These are phyloP conservation scores for Furcifer pardalis DNA, from an alignment of 2,797 vertebrate genomes.

Conservation along the genomic window DNA sequence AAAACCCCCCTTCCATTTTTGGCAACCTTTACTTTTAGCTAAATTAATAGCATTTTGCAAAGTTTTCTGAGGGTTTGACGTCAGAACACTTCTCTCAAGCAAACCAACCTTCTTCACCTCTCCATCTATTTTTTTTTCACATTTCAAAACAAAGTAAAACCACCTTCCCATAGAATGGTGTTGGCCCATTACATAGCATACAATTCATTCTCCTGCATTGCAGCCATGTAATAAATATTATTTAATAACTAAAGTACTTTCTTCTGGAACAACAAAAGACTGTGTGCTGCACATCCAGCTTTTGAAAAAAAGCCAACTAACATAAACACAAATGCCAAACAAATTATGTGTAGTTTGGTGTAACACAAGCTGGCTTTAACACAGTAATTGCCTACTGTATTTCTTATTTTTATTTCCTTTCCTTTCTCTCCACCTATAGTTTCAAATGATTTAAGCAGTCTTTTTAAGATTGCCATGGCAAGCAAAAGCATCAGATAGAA, in stretches of 20 bases:
- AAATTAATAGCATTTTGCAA: no score
- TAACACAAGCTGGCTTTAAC: not conserved
- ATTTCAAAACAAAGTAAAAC: not conserved
- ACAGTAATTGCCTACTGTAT: not conserved
- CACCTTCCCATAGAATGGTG: not conserved
- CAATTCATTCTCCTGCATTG: not conserved
- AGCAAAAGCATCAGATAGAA: conserved; percentile 40
- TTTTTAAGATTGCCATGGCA: conserved; percentile 43
- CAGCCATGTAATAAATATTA: not conserved
- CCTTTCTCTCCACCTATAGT: not conserved
- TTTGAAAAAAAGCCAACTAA: not conserved
- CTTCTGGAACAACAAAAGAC: not conserved
- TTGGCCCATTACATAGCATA: not conserved
- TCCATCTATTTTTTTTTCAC: not conserved
- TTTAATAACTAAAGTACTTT: not conserved
- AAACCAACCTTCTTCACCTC: not conserved
- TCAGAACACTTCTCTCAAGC: not conserved
- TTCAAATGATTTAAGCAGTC: conserved; percentile 37
- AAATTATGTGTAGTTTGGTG: not conserved
- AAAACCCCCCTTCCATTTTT: no score
- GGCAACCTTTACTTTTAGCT: no score
- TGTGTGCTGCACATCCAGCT: not conserved
- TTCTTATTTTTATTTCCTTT: not conserved
- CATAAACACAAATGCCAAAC: not conserved
- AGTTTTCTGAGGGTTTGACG: not conserved